A percentile compares a stretch with the other conserved stretches of the same genome.
phyloP scores from a whole-genome alignment of 2,797 vertebrate genomes.

The Coendou prehensilis region DNA sequence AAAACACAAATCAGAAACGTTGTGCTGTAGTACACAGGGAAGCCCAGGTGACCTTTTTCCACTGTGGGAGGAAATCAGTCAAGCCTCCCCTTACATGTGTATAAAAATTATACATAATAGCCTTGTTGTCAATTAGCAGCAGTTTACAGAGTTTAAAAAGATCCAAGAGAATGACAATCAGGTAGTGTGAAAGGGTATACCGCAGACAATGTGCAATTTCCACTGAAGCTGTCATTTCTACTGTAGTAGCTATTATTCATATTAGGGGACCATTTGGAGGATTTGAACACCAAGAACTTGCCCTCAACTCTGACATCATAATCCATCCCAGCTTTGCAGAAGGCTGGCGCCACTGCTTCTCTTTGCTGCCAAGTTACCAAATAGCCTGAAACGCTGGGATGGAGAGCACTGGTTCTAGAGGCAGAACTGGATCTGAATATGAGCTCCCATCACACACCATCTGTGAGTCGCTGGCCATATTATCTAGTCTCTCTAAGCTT shows the following conservation, averaged over 20 bases:
- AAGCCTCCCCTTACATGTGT: background rate
- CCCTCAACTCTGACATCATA: background rate
- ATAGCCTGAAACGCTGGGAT: no score
- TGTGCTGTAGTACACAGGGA: background rate
- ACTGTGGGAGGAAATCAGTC: background rate
- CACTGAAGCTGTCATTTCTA: background rate
- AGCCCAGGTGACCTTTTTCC: background rate
- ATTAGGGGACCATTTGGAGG: background rate
- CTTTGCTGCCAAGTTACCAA: constrained; percentile 19
- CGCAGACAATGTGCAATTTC: background rate
- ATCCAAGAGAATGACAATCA: background rate
- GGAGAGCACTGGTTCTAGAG: background rate
- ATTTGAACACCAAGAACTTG: background rate
- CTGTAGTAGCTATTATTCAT: background rate
- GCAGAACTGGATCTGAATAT: background rate
- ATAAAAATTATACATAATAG: background rate
- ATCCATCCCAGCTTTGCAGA: background rate
- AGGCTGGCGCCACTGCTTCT: background rate
- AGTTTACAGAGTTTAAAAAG: background rate
- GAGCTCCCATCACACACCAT: background rate
- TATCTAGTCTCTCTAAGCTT: background rate
- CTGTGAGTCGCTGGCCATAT: background rate
- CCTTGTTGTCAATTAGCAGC: background rate
- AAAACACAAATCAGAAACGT: background rate
- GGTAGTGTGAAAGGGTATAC: background rate